Evolutionary conservation across 2,888 invertebrate species (phyloP), one percentile per base, ranked within the genome.

Genomic region (Leucoptera coffeella): DNA sequence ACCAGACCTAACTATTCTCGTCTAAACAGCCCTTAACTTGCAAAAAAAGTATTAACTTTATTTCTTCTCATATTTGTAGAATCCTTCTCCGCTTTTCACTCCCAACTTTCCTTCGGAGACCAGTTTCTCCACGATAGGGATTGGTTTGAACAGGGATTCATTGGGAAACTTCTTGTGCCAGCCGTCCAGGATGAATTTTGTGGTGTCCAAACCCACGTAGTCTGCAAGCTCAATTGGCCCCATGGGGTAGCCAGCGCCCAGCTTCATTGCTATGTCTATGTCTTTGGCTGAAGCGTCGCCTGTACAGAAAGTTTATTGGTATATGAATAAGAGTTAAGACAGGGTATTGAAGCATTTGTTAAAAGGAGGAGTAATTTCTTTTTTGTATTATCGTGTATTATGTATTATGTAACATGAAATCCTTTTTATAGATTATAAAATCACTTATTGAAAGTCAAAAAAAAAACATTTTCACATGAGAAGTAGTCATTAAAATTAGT

Each of bases 191-290:
- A 89, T 86, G 42, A 79, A 82, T 42, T 80, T 73, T 30, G 75
- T 77, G 4, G 87, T 88, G 48, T 92, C 92, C 9, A 85, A 61
- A 0, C 91, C 91, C 1, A 87, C 84, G 50, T 85, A 89, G 61
- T 92, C 90, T 2, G 78, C 62, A 22, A 91, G 58, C 54, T 90
- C 88, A 33, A 93, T 74, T 0, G 92, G 92, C 3, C 92, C 92
- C 91, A 92, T 91, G 4, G 91, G 91, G 53, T 89, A 79, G 1
- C 86, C 85, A 9, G 89, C 88, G 4, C 92, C 92, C 2, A 92
- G 61, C 50, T 90, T 91, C 91, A 92, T 91, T 1, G 89, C 91
- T 7, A 74, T 80, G 42, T 93, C 93, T 30, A 93, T 85, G 52
- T 93, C 92, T 32, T 72, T 56, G 0, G 81, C 75, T 3, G 80